These are phyloP conservation scores for Crenichthys baileyi DNA, from an alignment of 2,797 vertebrate species.

Conservation along the genomic window DNA sequence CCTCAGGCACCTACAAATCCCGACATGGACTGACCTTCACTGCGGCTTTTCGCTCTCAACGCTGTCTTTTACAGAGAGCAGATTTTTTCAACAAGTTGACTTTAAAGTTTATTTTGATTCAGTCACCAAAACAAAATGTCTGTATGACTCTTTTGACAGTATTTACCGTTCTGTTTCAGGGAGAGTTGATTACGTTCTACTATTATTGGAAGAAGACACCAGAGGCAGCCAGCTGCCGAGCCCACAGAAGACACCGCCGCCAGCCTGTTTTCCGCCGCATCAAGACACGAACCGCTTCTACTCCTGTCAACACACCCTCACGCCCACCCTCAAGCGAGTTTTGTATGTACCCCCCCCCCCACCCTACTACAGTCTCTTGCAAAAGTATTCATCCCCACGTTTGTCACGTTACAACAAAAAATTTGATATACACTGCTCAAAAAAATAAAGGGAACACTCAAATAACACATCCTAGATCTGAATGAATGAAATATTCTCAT, in stretches of 20 bases:
- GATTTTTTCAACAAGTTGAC: background rate
- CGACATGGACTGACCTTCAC: conserved; percentile 74
- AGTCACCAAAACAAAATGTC: background rate
- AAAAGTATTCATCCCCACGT: background rate
- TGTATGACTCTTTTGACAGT: conserved; percentile 1
- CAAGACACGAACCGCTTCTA: conserved; percentile 97
- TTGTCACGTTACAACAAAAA: background rate
- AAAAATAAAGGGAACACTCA: too few species aligned
- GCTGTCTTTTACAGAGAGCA: conserved; percentile 15
- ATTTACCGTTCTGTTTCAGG: conserved; percentile 77
- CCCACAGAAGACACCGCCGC: conserved; percentile 95
- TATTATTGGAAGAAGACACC: conserved; percentile 99
- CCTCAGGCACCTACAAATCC: conserved; percentile 77
- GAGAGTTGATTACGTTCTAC: conserved; percentile 98
- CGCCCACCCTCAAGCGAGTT: conserved; percentile 98
- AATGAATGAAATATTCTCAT: too few species aligned
- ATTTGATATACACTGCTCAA: too few species aligned
- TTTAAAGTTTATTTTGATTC: background rate
- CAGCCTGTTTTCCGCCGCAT: conserved; percentile 99
- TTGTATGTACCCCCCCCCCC: conserved; percentile 84
- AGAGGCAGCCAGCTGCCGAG: conserved; percentile 95
- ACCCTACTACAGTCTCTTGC: background rate
- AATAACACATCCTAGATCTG: too few species aligned
- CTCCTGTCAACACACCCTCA: conserved; percentile 96
- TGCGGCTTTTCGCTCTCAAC: conserved; percentile 24